These are phyloP conservation scores for Oscheius sp. DNA, from an alignment of 1,140 invertebrate species.

Conservation along the genomic window DNA sequence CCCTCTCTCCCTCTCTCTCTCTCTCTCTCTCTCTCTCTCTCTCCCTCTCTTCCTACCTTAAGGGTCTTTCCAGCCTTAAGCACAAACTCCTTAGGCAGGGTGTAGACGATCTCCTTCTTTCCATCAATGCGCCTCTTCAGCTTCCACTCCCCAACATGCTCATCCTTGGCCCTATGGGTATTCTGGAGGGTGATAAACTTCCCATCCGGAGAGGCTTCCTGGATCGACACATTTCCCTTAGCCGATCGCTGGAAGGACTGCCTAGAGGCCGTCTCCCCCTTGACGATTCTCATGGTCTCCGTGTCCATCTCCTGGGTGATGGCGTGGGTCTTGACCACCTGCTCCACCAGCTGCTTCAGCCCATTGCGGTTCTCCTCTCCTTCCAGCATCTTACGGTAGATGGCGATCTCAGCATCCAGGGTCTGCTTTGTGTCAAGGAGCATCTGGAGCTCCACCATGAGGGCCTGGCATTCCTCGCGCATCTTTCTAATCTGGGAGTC, in stretches of 20 bases:
- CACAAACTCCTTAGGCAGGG: slow-evolving; percentile 55
- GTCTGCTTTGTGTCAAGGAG: slow-evolving; percentile 64
- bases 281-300: slow-evolving; percentile 62
- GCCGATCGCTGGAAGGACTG: slow-evolving; percentile 66
- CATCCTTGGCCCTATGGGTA: slow-evolving; percentile 58
- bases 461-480: slow-evolving; percentile 61
- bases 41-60: slow-evolving; percentile 44
- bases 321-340: slow-evolving; percentile 59
- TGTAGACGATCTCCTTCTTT: slow-evolving; percentile 60
- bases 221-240: slow-evolving; percentile 62
- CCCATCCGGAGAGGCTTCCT: slow-evolving; percentile 61
- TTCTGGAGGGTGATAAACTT: slow-evolving; percentile 59
- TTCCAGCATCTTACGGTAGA: slow-evolving; percentile 61
- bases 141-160: slow-evolving; percentile 59
- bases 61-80: slow-evolving; percentile 52
- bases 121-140: slow-evolving; percentile 58
- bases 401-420: slow-evolving; percentile 60
- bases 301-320: slow-evolving; percentile 50
- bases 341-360: slow-evolving; percentile 57
- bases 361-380: slow-evolving; percentile 60
- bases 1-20: too few relatives aligned
- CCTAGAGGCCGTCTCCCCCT: slow-evolving; percentile 65
- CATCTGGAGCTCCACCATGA: slow-evolving; percentile 63
- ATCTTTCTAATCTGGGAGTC: slow-evolving; percentile 62
- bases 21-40: too few relatives aligned